A percentile compares a stretch with the other conserved stretches of the same genome.
These are phyloP conservation scores for Lepus townsendii DNA, from an alignment of 2,797 vertebrate genomes.

Conservation along the genomic window DNA sequence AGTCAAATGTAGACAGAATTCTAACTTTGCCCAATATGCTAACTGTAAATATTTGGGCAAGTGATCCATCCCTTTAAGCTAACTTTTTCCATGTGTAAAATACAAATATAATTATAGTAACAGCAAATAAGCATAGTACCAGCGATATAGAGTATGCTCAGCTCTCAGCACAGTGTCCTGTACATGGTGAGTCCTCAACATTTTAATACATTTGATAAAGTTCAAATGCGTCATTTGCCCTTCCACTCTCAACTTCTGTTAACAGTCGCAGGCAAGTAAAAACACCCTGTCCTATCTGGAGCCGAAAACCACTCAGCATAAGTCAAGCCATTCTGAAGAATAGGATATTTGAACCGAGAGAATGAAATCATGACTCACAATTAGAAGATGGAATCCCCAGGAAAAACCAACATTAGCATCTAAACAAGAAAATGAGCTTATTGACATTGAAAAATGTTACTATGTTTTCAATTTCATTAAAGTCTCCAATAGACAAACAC, in stretches of 20 bases:
- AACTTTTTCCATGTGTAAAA: background rate
- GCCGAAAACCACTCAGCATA: background rate
- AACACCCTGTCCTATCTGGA: background rate
- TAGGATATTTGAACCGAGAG: background rate
- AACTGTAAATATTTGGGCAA: background rate
- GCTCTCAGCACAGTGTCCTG: background rate
- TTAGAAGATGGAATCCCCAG: constrained; percentile 77
- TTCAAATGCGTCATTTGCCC: background rate
- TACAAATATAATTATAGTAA: background rate
- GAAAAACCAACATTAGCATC: constrained; percentile 71
- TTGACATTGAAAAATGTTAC: constrained; percentile 82
- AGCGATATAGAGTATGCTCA: background rate
- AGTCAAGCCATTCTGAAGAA: constrained; percentile 38
- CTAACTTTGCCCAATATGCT: background rate
- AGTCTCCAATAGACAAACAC: constrained; percentile 80
- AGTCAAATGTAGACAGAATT: background rate
- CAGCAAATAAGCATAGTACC: background rate
- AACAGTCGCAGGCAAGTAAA: constrained; percentile 22
- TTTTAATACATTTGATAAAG: background rate
- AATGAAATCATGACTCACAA: constrained; percentile 70
- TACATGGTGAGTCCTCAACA: background rate
- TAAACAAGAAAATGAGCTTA: constrained; percentile 79
- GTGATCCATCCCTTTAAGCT: background rate
- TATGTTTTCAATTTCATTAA: constrained; percentile 85
- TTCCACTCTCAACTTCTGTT: background rate